Conservation (phyloP, 2,797 vertebrate genomes). For the Limosa lapponica region DNA sequence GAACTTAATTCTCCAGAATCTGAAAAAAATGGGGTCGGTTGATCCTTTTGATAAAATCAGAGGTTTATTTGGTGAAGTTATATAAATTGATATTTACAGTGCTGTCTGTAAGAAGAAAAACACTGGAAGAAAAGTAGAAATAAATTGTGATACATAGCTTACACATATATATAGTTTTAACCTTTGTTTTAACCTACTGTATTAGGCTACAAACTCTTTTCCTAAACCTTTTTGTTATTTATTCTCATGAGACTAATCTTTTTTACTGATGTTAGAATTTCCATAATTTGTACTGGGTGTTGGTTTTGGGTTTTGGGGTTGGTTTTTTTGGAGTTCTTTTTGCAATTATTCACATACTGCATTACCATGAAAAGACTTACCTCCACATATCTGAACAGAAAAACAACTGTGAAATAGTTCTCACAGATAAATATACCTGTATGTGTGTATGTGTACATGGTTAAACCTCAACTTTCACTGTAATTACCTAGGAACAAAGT, state of each 20-base stretch:
- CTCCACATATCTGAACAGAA: neutral
- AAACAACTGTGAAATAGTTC: neutral
- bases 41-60: neutral
- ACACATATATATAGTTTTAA: neutral
- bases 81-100: neutral
- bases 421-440: neutral
- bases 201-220: neutral
- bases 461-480: neutral
- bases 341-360: neutral
- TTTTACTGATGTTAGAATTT: neutral
- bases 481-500: neutral
- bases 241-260: neutral
- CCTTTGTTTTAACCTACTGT: neutral
- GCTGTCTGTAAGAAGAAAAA: neutral
- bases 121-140: neutral
- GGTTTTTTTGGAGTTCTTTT: too few relatives aligned
- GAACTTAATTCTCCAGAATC: neutral
- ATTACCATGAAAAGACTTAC: neutral
- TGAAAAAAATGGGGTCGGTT: fast-evolving
- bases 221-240: neutral
- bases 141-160: neutral
- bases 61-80: neutral
- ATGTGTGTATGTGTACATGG: fast-evolving
- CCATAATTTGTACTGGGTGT: fast-evolving
- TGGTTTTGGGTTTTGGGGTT: neutral